Evolutionary conservation across 2,888 invertebrate genomes (phyloP).

Genomic region (Morinoia aosen): DNA sequence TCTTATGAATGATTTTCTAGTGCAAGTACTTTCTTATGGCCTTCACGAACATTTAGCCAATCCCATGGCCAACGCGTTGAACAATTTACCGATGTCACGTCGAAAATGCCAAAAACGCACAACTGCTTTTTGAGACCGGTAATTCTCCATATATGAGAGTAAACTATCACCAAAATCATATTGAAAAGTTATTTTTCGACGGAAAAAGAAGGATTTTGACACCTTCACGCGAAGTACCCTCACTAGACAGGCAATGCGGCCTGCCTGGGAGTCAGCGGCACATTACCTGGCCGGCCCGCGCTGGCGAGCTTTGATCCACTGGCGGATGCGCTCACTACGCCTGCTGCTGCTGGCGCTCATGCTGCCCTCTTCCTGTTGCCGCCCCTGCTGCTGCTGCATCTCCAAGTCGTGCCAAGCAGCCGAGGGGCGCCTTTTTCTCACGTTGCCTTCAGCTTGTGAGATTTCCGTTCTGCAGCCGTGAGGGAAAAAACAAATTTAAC

Average conservation of each 20-base stretch:
- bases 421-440: neutral
- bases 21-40: neutral
- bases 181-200: neutral
- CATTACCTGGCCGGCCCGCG: neutral
- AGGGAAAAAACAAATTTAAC: neutral
- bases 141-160: neutral
- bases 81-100: neutral
- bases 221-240: neutral
- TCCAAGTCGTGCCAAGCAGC: neutral
- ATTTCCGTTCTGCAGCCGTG: neutral
- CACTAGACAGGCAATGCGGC: neutral
- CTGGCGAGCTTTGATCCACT: neutral
- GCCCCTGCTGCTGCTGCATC: neutral
- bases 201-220: neutral
- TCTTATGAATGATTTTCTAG: neutral
- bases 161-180: neutral
- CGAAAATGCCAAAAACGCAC: neutral
- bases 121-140: neutral
- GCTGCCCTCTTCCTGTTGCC: neutral
- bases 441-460: neutral
- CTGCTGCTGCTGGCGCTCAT: neutral
- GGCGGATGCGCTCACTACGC: neutral
- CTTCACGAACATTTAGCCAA: neutral
- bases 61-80: neutral
- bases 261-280: neutral